phyloP scores from a whole-genome alignment of 2,888 invertebrate genomes.

The Zaprionus lineosus region DNA sequence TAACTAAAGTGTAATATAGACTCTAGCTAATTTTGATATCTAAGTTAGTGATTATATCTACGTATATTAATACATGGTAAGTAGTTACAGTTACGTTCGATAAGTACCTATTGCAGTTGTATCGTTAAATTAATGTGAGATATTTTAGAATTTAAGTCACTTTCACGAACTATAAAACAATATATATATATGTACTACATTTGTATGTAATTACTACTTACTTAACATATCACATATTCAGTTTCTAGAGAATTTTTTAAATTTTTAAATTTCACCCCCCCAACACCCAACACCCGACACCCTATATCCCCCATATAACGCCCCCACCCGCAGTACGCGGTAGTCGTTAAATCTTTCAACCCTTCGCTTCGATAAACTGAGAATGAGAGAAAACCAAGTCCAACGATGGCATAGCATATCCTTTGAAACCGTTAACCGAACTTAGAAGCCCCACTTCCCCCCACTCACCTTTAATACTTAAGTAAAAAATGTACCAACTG shows the following conservation, averaged over 20 bases:
- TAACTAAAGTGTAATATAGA: conserved; percentile 31
- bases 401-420: conserved; percentile 63
- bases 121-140: conserved; percentile 29
- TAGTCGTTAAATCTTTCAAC: too few species aligned
- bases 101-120: conserved; percentile 11
- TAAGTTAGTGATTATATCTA: not conserved
- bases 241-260: conserved; percentile 25
- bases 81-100: conserved; percentile 2
- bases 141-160: conserved; percentile 24
- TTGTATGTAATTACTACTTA: conserved; percentile 22
- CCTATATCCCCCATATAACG: too few species aligned
- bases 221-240: conserved; percentile 48
- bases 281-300: too few species aligned
- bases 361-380: conserved; percentile 18
- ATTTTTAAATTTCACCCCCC: too few species aligned
- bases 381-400: conserved; percentile 42
- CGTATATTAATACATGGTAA: not conserved
- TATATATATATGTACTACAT: not conserved
- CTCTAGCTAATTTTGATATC: conserved; percentile 27
- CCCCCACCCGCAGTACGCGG: too few species aligned
- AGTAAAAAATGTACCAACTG: too few species aligned
- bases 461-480: too few species aligned
- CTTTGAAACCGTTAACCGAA: conserved; percentile 14
- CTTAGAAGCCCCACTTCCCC: conserved; percentile 15
- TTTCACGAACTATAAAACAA: conserved; percentile 7